Evolutionary conservation across 2,888 invertebrate genomes (phyloP).

Genomic region (Melikaiella ostensackeni): DNA sequence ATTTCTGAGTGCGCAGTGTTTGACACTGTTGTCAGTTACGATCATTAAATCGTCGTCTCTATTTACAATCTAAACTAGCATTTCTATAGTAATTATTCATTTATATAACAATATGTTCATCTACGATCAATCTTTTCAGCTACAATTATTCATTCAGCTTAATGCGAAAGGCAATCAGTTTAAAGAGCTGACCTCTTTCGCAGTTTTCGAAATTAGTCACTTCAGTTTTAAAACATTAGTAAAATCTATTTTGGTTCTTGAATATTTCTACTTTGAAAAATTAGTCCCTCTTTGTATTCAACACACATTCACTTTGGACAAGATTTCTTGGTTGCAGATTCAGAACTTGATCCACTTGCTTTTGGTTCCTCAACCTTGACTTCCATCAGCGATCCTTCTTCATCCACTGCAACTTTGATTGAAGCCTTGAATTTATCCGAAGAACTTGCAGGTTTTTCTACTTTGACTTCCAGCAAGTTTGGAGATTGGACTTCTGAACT

Average conservation of each 20-base stretch:
- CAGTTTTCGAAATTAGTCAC: not conserved
- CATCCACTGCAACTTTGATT: slow-evolving; percentile 7
- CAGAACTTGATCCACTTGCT: not conserved
- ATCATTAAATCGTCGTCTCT: not conserved
- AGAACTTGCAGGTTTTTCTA: slow-evolving; percentile 19
- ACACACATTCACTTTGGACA: slow-evolving; percentile 14
- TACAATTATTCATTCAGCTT: not conserved
- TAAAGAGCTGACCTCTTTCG: not conserved
- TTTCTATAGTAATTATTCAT: not conserved
- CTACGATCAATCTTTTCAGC: not conserved
- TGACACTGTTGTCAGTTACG: slow-evolving; percentile 26
- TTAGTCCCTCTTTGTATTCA: not conserved
- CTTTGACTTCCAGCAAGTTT: slow-evolving; percentile 2
- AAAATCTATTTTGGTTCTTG: not conserved
- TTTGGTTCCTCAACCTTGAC: slow-evolving; percentile 62
- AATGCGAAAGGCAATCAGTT: not conserved
- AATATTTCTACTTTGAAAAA: not conserved
- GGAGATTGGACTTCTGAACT: slow-evolving; percentile 45
- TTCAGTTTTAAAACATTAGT: not conserved
- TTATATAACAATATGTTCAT: not conserved
- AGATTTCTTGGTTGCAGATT: slow-evolving; percentile 20
- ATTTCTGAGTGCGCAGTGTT: slow-evolving; percentile 30
- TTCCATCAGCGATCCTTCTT: slow-evolving; percentile 53
- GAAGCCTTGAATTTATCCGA: slow-evolving; percentile 18
- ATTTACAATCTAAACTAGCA: slow-evolving; percentile 2